A percentile compares a stretch with the other conserved stretches of the same genome.
phyloP scores from a whole-genome alignment of 2,888 invertebrate species.

The Andrena camellia region DNA sequence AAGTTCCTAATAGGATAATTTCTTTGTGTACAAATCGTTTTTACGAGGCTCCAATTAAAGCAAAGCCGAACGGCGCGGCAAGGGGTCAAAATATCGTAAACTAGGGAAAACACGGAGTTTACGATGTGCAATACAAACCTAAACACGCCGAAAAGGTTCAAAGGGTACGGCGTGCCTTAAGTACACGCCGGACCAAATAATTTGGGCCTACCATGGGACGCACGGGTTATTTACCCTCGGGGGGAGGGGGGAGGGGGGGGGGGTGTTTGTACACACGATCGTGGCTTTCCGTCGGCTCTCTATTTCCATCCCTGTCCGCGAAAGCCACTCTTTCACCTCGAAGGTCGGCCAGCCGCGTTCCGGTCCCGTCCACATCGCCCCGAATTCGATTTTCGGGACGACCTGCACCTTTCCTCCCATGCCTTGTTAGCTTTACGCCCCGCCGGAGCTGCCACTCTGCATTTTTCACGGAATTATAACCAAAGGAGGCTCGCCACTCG shows the following conservation, averaged over 20 bases:
- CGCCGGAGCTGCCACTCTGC: constrained; percentile 53
- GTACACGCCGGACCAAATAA: constrained; percentile 79
- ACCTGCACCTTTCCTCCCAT: constrained; percentile 48
- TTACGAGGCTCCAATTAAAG: background rate
- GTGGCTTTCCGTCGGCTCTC: constrained; percentile 49
- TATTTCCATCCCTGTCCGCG: background rate
- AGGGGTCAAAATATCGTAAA: constrained; percentile 21
- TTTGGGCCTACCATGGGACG: constrained; percentile 76
- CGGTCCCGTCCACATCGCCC: constrained; percentile 24
- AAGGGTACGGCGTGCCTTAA: constrained; percentile 54
- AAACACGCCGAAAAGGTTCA: constrained; percentile 65
- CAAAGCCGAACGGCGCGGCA: background rate
- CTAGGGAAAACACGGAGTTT: constrained; percentile 43
- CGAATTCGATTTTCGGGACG: constrained; percentile 60
- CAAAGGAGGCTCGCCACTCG: background rate
- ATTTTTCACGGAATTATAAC: constrained; percentile 55
- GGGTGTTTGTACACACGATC: constrained; percentile 77
- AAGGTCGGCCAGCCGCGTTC: constrained; percentile 36
- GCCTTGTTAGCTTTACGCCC: constrained; percentile 59
- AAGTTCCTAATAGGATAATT: constrained; percentile 1
- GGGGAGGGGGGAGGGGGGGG: constrained; percentile 51
- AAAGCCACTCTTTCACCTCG: constrained; percentile 10
- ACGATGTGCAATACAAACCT: constrained; percentile 42
- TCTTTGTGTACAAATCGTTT: constrained; percentile 1
- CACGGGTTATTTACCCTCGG: constrained; percentile 79